These are phyloP conservation scores for Galeopterus variegatus DNA, from an alignment of 2,113 vertebrate genomes.

Conservation along the genomic window DNA sequence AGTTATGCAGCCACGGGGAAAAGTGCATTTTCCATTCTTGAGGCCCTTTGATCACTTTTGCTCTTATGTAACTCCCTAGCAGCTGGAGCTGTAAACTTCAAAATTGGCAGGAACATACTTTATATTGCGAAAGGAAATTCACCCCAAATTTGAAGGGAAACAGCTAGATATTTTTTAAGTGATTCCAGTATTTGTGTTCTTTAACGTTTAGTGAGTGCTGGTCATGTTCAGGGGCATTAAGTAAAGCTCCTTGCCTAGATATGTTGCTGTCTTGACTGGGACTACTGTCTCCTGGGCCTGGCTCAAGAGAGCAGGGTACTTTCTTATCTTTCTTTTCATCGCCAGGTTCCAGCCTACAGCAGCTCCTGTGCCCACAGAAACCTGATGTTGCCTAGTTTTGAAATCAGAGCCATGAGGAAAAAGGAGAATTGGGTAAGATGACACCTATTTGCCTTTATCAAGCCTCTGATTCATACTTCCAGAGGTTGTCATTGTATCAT, in stretches of 20 bases:
- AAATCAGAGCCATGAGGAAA: neutral
- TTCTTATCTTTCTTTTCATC: neutral
- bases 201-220: constrained; percentile 55
- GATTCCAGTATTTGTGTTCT: constrained; percentile 53
- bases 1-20: constrained; percentile 54
- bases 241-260: neutral
- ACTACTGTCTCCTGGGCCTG: neutral
- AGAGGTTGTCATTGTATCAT: neutral
- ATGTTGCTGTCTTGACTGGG: neutral
- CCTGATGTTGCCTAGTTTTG: neutral
- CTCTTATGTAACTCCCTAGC: constrained; percentile 79
- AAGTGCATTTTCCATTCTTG: constrained; percentile 57
- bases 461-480: neutral
- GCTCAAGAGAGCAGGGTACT: neutral
- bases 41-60: constrained; percentile 77
- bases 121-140: constrained; percentile 77
- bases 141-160: constrained; percentile 76
- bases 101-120: constrained; percentile 69
- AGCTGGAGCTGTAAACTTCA: constrained; percentile 79
- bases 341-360: neutral
- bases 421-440: neutral
- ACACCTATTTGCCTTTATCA: neutral
- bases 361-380: neutral
- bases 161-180: constrained; percentile 71
- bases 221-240: neutral